Evolutionary conservation across 2,113 vertebrate species (phyloP).

Genomic region (Percina caprodes): DNA sequence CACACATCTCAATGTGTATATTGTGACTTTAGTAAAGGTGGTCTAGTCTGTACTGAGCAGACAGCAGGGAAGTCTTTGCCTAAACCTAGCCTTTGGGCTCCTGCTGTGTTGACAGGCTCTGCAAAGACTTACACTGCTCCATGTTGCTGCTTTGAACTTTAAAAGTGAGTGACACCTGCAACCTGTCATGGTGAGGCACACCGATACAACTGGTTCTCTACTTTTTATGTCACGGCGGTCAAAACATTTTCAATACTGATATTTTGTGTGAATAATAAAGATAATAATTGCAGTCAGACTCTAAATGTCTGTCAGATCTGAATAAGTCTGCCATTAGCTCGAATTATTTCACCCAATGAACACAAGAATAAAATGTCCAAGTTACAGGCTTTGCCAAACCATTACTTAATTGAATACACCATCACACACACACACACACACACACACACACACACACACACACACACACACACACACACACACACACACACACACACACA

Average conservation of each 20-base stretch:
- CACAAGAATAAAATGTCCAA: slow-evolving; percentile 17
- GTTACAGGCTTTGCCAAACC: slow-evolving; percentile 20
- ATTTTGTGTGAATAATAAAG: neutral
- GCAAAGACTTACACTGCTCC: slow-evolving; percentile 18
- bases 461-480: neutral
- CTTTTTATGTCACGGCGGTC: neutral
- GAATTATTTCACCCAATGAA: slow-evolving; percentile 40
- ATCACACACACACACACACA: neutral
- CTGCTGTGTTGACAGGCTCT: slow-evolving; percentile 37
- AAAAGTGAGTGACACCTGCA: neutral
- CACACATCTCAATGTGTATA: neutral
- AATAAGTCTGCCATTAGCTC: neutral
- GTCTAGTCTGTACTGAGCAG: slow-evolving; percentile 17
- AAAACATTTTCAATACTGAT: too few species aligned
- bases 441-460: neutral
- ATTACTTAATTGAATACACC: neutral
- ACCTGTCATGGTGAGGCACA: neutral
- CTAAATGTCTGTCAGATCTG: neutral
- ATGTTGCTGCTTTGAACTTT: slow-evolving; percentile 20
- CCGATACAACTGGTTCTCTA: neutral
- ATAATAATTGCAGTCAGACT: neutral
- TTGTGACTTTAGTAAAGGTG: neutral
- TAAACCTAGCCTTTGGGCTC: slow-evolving; percentile 46
- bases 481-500: neutral
- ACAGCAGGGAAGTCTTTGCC: slow-evolving; percentile 40